Evolutionary conservation across 2,797 vertebrate genomes (phyloP).

Genomic region (Pseudochromis fuscus): DNA sequence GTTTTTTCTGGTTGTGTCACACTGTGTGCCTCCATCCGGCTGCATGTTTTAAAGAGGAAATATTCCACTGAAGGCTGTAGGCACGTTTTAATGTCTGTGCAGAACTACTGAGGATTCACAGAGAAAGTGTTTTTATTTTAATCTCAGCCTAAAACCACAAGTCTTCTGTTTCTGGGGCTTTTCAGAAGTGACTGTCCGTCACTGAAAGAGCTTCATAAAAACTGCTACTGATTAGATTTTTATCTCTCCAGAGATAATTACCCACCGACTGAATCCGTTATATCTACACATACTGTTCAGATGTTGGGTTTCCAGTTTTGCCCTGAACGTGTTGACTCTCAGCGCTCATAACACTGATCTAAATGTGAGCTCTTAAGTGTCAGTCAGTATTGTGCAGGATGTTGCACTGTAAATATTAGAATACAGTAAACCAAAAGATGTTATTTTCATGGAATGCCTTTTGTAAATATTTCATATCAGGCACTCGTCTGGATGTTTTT

Average conservation of each 20-base stretch:
- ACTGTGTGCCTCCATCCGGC: slow-evolving; percentile 49
- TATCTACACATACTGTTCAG: slow-evolving; percentile 15
- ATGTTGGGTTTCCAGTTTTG: slow-evolving; percentile 25
- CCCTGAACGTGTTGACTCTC: slow-evolving; percentile 22
- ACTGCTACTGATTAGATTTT: slow-evolving; percentile 50
- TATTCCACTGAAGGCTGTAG: slow-evolving; percentile 54
- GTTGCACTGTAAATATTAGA: slow-evolving; percentile 69
- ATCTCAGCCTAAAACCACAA: slow-evolving; percentile 34
- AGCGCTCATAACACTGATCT: slow-evolving; percentile 41
- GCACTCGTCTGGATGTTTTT: slow-evolving; percentile 26
- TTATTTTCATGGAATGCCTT: slow-evolving; percentile 36
- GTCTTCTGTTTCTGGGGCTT: slow-evolving; percentile 25
- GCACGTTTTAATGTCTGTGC: slow-evolving; percentile 48
- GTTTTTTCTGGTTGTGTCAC: slow-evolving; percentile 44
- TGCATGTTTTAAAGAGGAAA: slow-evolving; percentile 59
- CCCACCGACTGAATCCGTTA: slow-evolving; percentile 40
- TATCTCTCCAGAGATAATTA: slow-evolving; percentile 36
- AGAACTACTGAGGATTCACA: slow-evolving; percentile 28
- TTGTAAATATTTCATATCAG: slow-evolving; percentile 63
- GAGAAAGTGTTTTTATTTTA: slow-evolving; percentile 36
- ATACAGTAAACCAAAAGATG: slow-evolving; percentile 12
- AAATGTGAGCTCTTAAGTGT: slow-evolving; percentile 28
- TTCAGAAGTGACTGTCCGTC: slow-evolving; percentile 37
- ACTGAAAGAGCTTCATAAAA: slow-evolving; percentile 43
- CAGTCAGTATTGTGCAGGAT: slow-evolving; percentile 56